Evolutionary conservation across 2,888 invertebrate species (phyloP).

Genomic region (Gortyna flavago): DNA sequence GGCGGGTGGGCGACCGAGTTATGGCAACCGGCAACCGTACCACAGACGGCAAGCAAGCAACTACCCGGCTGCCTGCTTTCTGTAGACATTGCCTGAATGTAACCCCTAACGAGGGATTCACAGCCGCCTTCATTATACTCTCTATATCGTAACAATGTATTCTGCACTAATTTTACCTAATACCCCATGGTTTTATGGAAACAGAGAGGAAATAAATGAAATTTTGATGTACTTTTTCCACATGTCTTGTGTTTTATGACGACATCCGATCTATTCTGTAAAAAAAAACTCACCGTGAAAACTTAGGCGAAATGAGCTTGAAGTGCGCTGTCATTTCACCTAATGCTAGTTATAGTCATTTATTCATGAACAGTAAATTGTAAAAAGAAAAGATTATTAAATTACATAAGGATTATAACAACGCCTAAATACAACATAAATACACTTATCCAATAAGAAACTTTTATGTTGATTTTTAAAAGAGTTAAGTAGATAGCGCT

Average conservation of each 20-base stretch:
- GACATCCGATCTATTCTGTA: neutral
- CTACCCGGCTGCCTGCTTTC: slow-evolving; percentile 11
- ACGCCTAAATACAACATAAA: too few species aligned
- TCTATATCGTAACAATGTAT: neutral
- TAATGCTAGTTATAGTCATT: neutral
- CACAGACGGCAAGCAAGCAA: slow-evolving; percentile 33
- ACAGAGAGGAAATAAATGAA: slow-evolving; percentile 52
- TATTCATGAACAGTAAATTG: too few species aligned
- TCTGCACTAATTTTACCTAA: neutral
- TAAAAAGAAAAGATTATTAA: too few species aligned
- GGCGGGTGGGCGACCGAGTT: slow-evolving; percentile 23
- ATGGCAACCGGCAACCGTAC: slow-evolving; percentile 16
- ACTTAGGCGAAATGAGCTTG: neutral
- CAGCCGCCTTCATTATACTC: slow-evolving; percentile 3
- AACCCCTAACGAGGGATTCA: slow-evolving; percentile 41
- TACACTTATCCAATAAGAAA: too few species aligned
- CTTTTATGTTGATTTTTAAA: too few species aligned
- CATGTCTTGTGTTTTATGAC: slow-evolving; percentile 10
- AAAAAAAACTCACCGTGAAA: too few species aligned
- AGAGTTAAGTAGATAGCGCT: too few species aligned
- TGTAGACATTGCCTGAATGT: slow-evolving; percentile 29
- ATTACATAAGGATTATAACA: too few species aligned
- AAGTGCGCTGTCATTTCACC: neutral
- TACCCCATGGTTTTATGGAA: slow-evolving; percentile 56
- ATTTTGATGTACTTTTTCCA: slow-evolving; percentile 6